Evolutionary conservation across 2,113 vertebrate species (phyloP), one percentile per base, ranked within the genome.

Genomic region (Danionella cerebrum): DNA sequence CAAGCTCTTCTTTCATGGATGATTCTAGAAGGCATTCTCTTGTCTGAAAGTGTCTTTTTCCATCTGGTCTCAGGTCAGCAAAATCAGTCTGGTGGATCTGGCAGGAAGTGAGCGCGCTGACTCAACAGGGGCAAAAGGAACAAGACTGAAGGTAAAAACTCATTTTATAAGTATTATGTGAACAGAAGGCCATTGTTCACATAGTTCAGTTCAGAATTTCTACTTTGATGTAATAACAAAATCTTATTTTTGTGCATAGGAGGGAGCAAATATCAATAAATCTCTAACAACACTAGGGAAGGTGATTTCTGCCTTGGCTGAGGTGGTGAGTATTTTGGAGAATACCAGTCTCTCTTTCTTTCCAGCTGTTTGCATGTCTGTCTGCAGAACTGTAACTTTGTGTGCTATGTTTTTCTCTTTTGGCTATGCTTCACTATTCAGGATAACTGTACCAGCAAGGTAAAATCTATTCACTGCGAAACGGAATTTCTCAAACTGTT

Each of bases 391-490:
- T 77, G 67, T 88, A 84, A 80, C 72, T n/a, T 24, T 42, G 63
- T 82, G 42, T 67, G 69, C 73, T 57, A 72, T 74, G 82, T 83
- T 16, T 60, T 53, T 83, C 78, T 78, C 87, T 86, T 73, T 75
- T 85, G 80, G 63, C 83, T 89, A 81, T 86, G 90, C 93, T 88
- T 89, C 80, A 90, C 79, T 75, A 77, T 72, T 13, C 85, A 98
- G 96, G 95, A 97, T 93, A 95, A 98, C 82, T 94, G 91, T 89
- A 94, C 91, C 87, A 98, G 84, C 91, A 98, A 98, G 96, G 96
- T 98, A 98, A 89, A 36, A 57, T 55, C n/a, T n/a, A n/a, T 29
- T 70, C 70, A 75, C 76, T 74, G 63, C 75, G 70, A 75, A n/a
- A 73, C 42, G 69, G 48, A n/a, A n/a, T n/a, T n/a, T 58, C 50